A percentile compares a stretch with the other conserved stretches of the same genome.
These are phyloP conservation scores for Gopherus evgoodei DNA, from an alignment of 2,113 vertebrate genomes.

Conservation along the genomic window DNA sequence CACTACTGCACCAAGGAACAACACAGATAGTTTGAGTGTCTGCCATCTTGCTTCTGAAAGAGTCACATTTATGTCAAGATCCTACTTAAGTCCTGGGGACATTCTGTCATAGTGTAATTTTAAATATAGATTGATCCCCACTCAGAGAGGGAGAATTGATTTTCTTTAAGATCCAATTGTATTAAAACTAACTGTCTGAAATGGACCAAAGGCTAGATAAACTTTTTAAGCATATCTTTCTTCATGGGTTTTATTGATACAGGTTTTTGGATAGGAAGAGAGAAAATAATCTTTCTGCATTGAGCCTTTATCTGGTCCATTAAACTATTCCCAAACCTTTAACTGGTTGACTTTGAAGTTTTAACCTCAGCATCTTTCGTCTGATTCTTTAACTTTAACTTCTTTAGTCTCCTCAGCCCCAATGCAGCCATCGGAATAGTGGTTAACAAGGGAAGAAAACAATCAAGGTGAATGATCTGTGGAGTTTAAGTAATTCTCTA, in stretches of 20 bases:
- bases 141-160: not conserved
- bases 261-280: not conserved
- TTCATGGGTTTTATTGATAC: not conserved
- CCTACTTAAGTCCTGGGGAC: not conserved
- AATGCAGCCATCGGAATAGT: not conserved
- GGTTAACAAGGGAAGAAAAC: not conserved
- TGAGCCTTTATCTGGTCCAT: not conserved
- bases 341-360: not conserved
- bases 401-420: not conserved
- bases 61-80: not conserved
- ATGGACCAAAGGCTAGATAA: not conserved
- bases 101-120: not conserved
- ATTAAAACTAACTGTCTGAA: not conserved
- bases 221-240: not conserved
- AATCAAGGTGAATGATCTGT: not conserved
- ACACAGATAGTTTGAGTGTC: not conserved
- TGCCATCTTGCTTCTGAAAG: not conserved
- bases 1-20: not conserved
- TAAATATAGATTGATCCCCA: not conserved
- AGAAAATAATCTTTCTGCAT: not conserved
- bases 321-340: not conserved
- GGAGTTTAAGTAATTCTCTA: conserved; percentile 26
- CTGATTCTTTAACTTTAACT: not conserved
- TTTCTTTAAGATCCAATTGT: not conserved
- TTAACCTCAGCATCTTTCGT: not conserved